Conservation (phyloP, 53 echinoderm and acorn worm species). For the Antedon mediterranea region DNA sequence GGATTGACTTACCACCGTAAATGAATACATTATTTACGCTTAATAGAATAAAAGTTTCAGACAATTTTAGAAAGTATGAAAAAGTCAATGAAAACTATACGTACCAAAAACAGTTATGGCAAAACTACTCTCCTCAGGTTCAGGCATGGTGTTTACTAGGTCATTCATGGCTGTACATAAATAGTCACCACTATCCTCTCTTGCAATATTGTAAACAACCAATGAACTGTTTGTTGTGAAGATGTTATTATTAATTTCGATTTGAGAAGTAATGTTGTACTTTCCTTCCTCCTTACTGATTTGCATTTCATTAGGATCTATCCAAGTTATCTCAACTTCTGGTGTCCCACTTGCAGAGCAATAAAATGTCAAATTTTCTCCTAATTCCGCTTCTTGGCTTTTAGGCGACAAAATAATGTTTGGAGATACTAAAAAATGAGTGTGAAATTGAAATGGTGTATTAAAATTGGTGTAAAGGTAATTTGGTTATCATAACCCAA, state of each 20-base stretch:
- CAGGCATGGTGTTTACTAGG: background rate
- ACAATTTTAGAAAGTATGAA: too few species aligned
- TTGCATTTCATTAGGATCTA: background rate
- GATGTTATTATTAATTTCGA: background rate
- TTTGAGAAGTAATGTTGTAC: background rate
- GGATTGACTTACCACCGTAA: too few species aligned
- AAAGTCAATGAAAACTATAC: background rate
- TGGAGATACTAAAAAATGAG: too few species aligned
- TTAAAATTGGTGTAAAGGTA: too few species aligned
- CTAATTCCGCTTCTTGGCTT: background rate
- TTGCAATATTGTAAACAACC: background rate
- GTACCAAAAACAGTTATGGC: background rate
- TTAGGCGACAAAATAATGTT: too few species aligned
- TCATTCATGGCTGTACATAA: background rate
- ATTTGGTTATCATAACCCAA: too few species aligned
- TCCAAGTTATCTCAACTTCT: background rate
- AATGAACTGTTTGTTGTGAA: background rate
- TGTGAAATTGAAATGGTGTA: too few species aligned
- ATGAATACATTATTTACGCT: too few species aligned
- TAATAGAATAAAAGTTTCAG: too few species aligned
- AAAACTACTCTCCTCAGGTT: background rate
- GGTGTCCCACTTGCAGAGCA: background rate
- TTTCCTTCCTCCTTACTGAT: background rate
- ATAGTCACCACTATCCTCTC: background rate
- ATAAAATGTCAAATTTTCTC: background rate